Percentiles rank a stretch among this genome's conserved stretches.
Conservation (phyloP, 1,140 invertebrate genomes). For the Penaeus indicus region DNA sequence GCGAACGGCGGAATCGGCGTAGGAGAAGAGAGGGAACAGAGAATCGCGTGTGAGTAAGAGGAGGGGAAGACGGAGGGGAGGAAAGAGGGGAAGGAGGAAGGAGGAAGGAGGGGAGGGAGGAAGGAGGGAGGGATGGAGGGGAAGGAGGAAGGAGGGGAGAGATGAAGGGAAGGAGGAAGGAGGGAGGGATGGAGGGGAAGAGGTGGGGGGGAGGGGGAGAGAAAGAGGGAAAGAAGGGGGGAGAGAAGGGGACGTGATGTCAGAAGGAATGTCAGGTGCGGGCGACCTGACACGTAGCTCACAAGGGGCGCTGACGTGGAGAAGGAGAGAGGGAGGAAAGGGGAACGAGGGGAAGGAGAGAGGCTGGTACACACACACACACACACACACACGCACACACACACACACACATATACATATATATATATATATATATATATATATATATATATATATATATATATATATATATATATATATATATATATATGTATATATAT, state of each 20-base stretch:
- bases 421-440: no score
- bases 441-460: no score
- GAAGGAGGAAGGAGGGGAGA: not conserved
- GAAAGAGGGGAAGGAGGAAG: not conserved
- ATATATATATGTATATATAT: no score
- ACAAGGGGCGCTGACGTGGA: not conserved
- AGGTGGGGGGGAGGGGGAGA: not conserved
- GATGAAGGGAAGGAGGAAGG: not conserved
- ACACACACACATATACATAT: no score
- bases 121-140: not conserved
- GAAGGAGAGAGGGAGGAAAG: slow-evolving; percentile 12
- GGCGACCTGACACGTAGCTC: not conserved
- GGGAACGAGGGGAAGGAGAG: slow-evolving; percentile 5
- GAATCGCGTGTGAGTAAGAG: not conserved
- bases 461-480: no score
- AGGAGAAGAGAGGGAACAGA: not conserved
- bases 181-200: not conserved
- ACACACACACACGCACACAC: no score
- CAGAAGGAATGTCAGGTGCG: not conserved
- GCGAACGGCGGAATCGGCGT: no score
- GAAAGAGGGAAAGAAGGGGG: not conserved
- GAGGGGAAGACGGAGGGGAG: not conserved
- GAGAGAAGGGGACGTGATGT: not conserved
- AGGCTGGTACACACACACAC: not conserved
- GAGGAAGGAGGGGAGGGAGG: not conserved